Percentiles rank a stretch among this genome's conserved stretches.
phyloP scores from a whole-genome alignment of 2,113 vertebrate species.

The Nibea coibor region DNA sequence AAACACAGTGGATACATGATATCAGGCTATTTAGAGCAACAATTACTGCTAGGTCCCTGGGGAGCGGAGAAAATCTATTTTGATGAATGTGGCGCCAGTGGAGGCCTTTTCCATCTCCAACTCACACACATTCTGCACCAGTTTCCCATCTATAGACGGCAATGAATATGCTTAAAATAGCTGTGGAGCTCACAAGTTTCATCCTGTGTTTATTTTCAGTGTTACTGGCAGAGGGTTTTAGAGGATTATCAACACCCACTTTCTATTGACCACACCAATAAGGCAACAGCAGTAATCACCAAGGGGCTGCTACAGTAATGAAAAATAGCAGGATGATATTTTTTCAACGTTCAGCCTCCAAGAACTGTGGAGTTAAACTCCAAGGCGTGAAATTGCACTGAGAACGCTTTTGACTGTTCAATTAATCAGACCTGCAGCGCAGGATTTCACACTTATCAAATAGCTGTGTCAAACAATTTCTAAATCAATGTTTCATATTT shows the following conservation, averaged over 20 bases:
- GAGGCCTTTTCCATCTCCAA: conserved; percentile 43
- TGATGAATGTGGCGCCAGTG: conserved; percentile 58
- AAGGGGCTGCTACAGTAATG: not conserved
- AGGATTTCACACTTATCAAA: not conserved
- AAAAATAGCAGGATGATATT: conserved; percentile 4
- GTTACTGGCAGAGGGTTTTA: conserved; percentile 46
- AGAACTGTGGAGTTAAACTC: not conserved
- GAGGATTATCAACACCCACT: conserved; percentile 37
- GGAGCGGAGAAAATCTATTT: conserved; percentile 44
- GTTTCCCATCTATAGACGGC: conserved; percentile 25
- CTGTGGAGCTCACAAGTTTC: conserved; percentile 18
- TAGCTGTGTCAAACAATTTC: not conserved
- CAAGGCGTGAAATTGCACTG: not conserved
- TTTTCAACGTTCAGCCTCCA: not conserved
- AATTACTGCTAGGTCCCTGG: conserved; percentile 25
- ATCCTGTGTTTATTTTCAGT: conserved; percentile 35
- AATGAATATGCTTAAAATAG: conserved; percentile 45
- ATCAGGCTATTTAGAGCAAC: conserved; percentile 46
- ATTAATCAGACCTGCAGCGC: not conserved
- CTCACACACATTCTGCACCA: conserved; percentile 26
- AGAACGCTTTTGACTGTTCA: not conserved
- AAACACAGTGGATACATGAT: conserved; percentile 39
- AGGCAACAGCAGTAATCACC: conserved; percentile 20
- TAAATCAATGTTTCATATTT: not conserved
- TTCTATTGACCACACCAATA: conserved; percentile 28